A percentile compares a stretch with the other conserved stretches of the same genome.
Evolutionary conservation across 2,888 invertebrate genomes (phyloP).

Genomic region (Xylocampa areola): DNA sequence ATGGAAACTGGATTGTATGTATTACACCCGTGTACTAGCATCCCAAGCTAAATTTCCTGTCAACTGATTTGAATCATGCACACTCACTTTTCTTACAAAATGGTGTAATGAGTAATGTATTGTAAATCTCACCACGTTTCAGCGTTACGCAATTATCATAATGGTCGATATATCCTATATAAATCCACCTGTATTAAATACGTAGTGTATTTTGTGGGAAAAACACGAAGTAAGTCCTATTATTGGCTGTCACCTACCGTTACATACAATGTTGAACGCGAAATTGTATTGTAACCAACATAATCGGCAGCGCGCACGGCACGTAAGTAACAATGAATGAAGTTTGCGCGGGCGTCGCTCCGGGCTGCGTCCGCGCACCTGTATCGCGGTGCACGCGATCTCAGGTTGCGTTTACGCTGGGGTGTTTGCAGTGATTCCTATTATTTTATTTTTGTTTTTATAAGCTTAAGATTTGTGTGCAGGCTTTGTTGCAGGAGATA

Average conservation of each 20-base stretch:
- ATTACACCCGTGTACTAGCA: no score
- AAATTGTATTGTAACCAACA: slow-evolving; percentile 54
- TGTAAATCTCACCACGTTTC: no score
- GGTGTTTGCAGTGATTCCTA: slow-evolving; percentile 26
- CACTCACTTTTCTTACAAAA: no score
- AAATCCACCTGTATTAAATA: no score
- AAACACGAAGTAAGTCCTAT: slow-evolving; percentile 5
- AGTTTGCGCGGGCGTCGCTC: slow-evolving; percentile 83
- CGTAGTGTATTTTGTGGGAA: no score
- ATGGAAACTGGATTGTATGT: no score
- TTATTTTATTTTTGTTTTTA: slow-evolving; percentile 18
- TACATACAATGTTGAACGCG: slow-evolving; percentile 36
- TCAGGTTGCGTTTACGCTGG: slow-evolving; percentile 61
- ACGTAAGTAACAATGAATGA: slow-evolving; percentile 83
- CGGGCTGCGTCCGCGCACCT: slow-evolving; percentile 80
- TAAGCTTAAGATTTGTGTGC: neutral
- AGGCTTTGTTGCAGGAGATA: no score
- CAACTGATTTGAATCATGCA: no score
- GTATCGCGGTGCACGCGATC: slow-evolving; percentile 83
- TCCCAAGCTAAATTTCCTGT: no score
- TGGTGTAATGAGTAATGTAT: no score
- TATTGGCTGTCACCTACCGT: slow-evolving; percentile 41
- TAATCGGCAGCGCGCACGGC: slow-evolving; percentile 48
- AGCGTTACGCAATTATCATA: no score
- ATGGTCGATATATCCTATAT: no score